Conservation (phyloP, 2,888 invertebrate species). For the Meta bourneti region DNA sequence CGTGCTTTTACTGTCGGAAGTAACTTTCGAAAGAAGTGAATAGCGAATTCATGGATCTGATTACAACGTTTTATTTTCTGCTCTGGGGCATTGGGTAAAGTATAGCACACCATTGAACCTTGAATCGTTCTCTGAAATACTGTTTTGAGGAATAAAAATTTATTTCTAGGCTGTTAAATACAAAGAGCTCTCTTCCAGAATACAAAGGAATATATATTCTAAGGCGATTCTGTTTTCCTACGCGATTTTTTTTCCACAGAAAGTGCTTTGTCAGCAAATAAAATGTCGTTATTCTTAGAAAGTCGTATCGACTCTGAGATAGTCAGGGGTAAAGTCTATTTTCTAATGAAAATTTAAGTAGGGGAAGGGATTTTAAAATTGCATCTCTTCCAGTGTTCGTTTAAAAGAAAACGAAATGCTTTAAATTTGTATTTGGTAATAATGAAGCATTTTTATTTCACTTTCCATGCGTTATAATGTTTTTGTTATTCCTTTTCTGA, state of each 20-base stretch:
- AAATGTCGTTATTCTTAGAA: neutral
- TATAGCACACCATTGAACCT: slow-evolving; percentile 13
- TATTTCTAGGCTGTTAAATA: neutral
- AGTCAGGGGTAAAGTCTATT: too few species aligned
- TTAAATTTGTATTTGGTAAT: too few species aligned
- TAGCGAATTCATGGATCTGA: slow-evolving; percentile 6
- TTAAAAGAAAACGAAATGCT: too few species aligned
- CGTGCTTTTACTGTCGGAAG: slow-evolving; percentile 18
- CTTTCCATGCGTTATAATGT: too few species aligned
- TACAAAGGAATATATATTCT: neutral
- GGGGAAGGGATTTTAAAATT: too few species aligned
- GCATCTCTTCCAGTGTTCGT: too few species aligned
- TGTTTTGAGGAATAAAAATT: too few species aligned
- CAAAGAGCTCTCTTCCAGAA: neutral
- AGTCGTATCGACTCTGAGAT: too few species aligned
- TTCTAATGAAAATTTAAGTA: too few species aligned
- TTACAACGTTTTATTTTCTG: slow-evolving; percentile 14
- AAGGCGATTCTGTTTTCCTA: neutral
- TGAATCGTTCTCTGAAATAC: neutral
- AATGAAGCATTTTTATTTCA: too few species aligned
- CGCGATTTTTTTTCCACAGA: neutral
- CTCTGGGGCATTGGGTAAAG: slow-evolving; percentile 13
- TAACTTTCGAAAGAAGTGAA: slow-evolving; percentile 6
- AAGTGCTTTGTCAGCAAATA: neutral
- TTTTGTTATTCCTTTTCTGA: too few species aligned